Base-by-base conservation (phyloP, 1,140 invertebrate genomes). In the Arion vulgaris region DNA sequence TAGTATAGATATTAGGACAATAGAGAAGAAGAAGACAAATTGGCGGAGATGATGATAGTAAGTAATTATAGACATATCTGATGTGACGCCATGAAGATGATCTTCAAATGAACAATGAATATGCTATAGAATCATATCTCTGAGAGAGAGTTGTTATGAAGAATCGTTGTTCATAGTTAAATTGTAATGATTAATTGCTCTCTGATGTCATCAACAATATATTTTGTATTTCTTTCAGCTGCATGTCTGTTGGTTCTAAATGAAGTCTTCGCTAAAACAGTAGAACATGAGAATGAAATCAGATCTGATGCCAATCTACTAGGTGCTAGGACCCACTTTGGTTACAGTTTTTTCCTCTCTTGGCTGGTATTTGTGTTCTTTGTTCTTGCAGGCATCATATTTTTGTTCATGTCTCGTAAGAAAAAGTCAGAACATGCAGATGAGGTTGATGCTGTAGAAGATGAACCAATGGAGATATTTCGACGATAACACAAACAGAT, bases 321-420 rank as follows among this genome's bases (percentile, higher is more conserved):
- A 69, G 94, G 93, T 26, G 93, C 95, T 84, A 94, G 93, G 36
- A 96, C 95, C 90, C 95, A 95, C 72, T 89, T 86, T 79, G 90
- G 89, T 17, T 96, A 94, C 88, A 96, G 96, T 34, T 94, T 96
- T 90, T 94, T 95, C 87, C 90, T 97, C 76, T 96, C 96, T 1
- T 97, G 96, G 95, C 93, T 96, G 80, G 95, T 95, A 1, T 96
- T 97, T 76, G 91, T 94, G 9, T 93, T 95, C n/a, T 96, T 95
- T 89, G 89, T 96, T 19, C 84, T 95, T 34, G 94, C 95, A 9
- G 95, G 95, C 7, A 93, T 94, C 38, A 93, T 95, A 66, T 97
- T 97, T 89, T 94, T 97, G 73, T 93, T 96, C 87, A 96, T 95
- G 88, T 97, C 96, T 0, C 85, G 89, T 36, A 93, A 93, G 85